phyloP scores from a whole-genome alignment of 2,888 invertebrate species.

The Mimachlamys varia region DNA sequence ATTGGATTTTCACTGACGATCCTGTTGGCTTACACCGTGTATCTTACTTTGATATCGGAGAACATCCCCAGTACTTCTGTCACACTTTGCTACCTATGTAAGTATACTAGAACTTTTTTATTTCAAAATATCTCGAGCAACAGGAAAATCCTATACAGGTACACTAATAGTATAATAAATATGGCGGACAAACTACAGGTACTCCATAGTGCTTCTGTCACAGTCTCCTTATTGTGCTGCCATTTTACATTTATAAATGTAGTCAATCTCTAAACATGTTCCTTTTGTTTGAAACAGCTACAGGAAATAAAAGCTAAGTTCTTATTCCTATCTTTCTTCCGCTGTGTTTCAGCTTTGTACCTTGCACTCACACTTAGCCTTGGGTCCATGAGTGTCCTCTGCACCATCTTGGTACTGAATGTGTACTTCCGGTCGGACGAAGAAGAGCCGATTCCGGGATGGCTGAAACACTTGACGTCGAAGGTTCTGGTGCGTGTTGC shows the following conservation, averaged over 20 bases:
- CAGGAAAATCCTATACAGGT: too few species aligned
- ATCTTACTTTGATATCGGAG: slow-evolving; percentile 44
- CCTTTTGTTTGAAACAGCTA: too few species aligned
- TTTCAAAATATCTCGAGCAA: too few species aligned
- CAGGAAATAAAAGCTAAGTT: too few species aligned
- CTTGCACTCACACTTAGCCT: slow-evolving; percentile 47
- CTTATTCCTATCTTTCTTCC: not conserved
- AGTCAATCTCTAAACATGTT: too few species aligned
- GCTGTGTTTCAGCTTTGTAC: slow-evolving; percentile 48
- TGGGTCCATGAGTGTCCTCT: slow-evolving; percentile 45
- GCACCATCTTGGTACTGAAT: slow-evolving; percentile 48
- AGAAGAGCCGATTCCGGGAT: slow-evolving; percentile 37
- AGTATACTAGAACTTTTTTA: too few species aligned
- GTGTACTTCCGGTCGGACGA: slow-evolving; percentile 45
- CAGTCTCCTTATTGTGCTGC: slow-evolving; percentile 21
- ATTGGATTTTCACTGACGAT: slow-evolving; percentile 44
- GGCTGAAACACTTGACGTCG: not conserved
- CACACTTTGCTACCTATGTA: slow-evolving; percentile 46
- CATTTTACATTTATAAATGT: too few species aligned
- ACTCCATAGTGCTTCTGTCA: slow-evolving; percentile 46
- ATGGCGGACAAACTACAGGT: too few species aligned
- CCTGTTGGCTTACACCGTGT: slow-evolving; percentile 46
- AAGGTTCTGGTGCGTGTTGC: not conserved
- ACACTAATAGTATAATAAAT: too few species aligned
- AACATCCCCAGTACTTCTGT: slow-evolving; percentile 48